Base-by-base conservation (phyloP, 2,113 vertebrate genomes). In the Barbus barbus region DNA sequence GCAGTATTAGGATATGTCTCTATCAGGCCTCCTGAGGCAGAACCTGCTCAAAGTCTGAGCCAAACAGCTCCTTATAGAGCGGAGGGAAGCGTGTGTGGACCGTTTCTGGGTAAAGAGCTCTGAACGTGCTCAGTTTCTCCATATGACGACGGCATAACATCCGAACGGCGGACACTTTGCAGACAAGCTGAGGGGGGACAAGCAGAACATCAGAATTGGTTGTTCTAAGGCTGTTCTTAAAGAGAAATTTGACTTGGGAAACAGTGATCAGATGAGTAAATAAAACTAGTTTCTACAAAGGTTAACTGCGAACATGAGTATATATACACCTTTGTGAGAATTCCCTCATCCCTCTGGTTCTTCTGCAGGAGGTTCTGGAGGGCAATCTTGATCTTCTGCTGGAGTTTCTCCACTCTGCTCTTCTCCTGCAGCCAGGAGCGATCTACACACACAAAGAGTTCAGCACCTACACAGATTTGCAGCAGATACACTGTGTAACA, bases 351-450 rank as follows among this genome's bases (percentile, higher is more conserved):
- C 88, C 96, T 94, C 92, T 96, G 96, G 89, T 97, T 97, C 91
- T 97, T 97, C 92, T 98, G 96, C 83, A 98, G 93, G 81, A 98
- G 94, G 0, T 96, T 96, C 58, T 97, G 97, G 90, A 98, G 95
- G 72, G 96, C 96, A 87, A 96, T 92, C 87, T 97, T 95, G 88
- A 96, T 96, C 90, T 96, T 97, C 94, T 97, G 96, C 76, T 97
- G 97, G 83, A 98, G 94, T 89, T 97, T 98, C 90, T 97, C 97
- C 81, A 98, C 97, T 91, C 97, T 96, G 74, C 96, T 93, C 89
- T 97, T 97, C 90, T 98, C 97, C 92, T 97, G 97, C 85, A 98
- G 95, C 97, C 97, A 98, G 0, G 96, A 96, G 36, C 97, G 96
- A 93, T 98, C 97, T 98, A 86, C 0, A 41, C 24, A 38, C 38